Evolutionary conservation across 2,888 invertebrate genomes (phyloP), one percentile per base, ranked within the genome.

Genomic region (Oxycera nigricornis): DNA sequence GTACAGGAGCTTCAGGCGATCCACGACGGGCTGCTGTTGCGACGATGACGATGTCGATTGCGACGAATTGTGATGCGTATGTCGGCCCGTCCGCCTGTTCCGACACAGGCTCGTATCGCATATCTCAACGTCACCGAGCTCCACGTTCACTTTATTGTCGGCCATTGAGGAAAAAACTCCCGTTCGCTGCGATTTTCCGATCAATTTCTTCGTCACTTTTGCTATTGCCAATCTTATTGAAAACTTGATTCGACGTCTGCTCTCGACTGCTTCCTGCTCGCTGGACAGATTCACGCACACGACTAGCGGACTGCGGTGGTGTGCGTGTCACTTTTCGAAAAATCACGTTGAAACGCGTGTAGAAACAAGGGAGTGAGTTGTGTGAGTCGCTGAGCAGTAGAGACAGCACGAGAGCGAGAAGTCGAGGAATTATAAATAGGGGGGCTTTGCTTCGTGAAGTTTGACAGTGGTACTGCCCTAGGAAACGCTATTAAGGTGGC

Each of bases 1-100:
- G 89, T 98, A 98, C 77, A 97, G 91, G 83, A 90, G 87, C 88
- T 94, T 94, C 82, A 96, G 89, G 82, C 94, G 92, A 87, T 96
- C 95, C 22, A 77, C 73, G 28, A 72, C 72, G 59, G 72, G 61
- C 67, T 74, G 78, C 76, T 59, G 79, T 7, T 55, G 57, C 50
- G 24, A 76, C 73, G 79, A 79, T 28, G 79, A 77, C 70, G 78
- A 77, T 41, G 78, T 76, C 76, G 79, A 78, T 28, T 77, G 77
- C 76, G 77, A 77, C 73, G 78, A 78, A 75, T 78, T 77, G 74
- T 77, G 65, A 76, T 76, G 76, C 74, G 76, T 74, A 61, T 77
- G 77, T 22, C 77, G 77, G 75, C 79, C 79, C 78, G 78, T 77
- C 77, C 77, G 78, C 74, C 76, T 77, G 77, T 77, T 76, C 57